Percentiles rank a stretch among this genome's conserved stretches.
Conservation (phyloP, 2,113 vertebrate genomes). For the Marcusenius ussheri region DNA sequence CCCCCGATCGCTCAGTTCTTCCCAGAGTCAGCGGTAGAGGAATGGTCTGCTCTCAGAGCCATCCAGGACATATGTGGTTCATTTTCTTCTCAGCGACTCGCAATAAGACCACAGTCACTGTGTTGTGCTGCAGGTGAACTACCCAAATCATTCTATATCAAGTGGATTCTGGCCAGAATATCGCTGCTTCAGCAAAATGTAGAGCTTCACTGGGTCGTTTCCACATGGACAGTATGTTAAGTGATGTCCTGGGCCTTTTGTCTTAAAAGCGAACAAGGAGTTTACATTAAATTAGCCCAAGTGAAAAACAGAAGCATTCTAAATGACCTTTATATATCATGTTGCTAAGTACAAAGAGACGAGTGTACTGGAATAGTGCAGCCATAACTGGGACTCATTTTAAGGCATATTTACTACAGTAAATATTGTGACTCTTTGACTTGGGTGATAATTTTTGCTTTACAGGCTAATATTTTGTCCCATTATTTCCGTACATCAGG, state of each 20-base stretch:
- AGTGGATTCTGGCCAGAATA: neutral
- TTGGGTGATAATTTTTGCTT: conserved; percentile 83
- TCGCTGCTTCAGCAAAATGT: neutral
- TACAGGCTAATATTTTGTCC: conserved; percentile 84
- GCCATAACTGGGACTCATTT: conserved; percentile 66
- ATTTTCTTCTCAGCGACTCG: neutral
- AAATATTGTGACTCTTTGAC: conserved; percentile 92
- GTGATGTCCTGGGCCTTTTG: conserved; percentile 42
- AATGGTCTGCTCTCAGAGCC: neutral
- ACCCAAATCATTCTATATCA: conserved; percentile 3
- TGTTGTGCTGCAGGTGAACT: neutral
- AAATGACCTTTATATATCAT: conserved; percentile 61
- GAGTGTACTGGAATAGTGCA: conserved; percentile 67
- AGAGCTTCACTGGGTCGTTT: neutral
- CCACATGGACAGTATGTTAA: conserved; percentile 11
- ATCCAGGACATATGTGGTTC: neutral
- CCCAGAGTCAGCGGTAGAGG: neutral
- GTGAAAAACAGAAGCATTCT: conserved; percentile 60
- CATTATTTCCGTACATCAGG: conserved; percentile 88
- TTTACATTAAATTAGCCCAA: conserved; percentile 53
- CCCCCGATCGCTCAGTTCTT: neutral
- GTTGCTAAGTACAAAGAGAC: conserved; percentile 67
- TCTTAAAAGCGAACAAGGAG: conserved; percentile 37
- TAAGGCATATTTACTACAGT: conserved; percentile 82
- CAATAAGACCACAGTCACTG: neutral